Base-by-base conservation (phyloP, 2,797 vertebrate species). In the Ciconia nigra region DNA sequence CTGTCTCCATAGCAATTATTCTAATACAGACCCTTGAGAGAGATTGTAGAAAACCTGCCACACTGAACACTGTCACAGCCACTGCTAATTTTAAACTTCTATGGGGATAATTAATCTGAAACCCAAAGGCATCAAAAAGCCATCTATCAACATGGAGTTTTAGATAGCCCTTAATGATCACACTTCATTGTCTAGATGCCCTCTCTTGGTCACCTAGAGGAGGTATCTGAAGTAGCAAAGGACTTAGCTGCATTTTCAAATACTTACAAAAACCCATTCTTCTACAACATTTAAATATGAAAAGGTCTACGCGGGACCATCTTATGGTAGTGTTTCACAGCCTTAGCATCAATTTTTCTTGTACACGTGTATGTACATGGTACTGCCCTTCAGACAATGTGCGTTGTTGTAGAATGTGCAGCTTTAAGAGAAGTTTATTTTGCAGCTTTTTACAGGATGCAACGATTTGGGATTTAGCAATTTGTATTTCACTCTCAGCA, bases 1-100 rank as follows among this genome's bases (percentile, higher is more conserved):
- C 42, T 44, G 33, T 86, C 72, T 92, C 71, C 82, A 78, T 20
- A 83, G 65, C 54, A 74, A 87, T 93, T 87, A 71, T 35, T 92
- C 81, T 87, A 85, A 92, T 9, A 51, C 6, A 69, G 42, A 84
- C 42, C 15, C 49, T n/a, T 55, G 81, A 90, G 77, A 78, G 15
- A 74, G 25, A 39, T 67, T 46, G 35, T 3, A 74, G 73, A 59
- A 85, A 89, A 83, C 31, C 29, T n/a, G 39, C 59, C 57, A 80
- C 49, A 84, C 41, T 28, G 37, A 79, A 79, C 58, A 44, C 47
- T 55, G 39, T 35, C 42, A 66, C 33, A 52, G 42, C 33, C 55
- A 74, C 52, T 61, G n/a, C n/a, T 87, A 10, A 51, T 83, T 90
- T 95, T 83, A 80, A 67, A 63, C 41, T 83, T 79, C n/a, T 33